Percentiles rank a stretch among this genome's conserved stretches.
Evolutionary conservation across 1,140 invertebrate genomes (phyloP).

Genomic region (Bombus confusus): DNA sequence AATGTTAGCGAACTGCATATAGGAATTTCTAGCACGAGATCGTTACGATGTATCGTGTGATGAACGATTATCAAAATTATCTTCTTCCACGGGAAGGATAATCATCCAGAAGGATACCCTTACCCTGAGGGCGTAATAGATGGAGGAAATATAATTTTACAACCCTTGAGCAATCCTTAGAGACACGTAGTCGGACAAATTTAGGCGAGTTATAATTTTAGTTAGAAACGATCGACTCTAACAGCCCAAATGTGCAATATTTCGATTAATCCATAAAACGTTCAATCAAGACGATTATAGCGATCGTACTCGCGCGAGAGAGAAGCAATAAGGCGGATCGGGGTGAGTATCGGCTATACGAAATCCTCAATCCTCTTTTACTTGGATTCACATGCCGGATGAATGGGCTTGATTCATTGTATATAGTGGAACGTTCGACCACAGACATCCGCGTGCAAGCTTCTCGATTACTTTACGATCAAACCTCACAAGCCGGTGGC

Average conservation of each 20-base stretch:
- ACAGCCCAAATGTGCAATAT: background rate
- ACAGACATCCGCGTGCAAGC: conserved; percentile 1
- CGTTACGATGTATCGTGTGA: background rate
- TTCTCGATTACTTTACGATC: conserved; percentile 39
- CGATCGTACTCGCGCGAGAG: background rate
- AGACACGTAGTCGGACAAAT: background rate
- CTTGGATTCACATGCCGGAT: background rate
- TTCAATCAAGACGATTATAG: background rate
- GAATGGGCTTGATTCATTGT: conserved; percentile 9
- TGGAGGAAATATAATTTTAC: background rate
- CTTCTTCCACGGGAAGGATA: background rate
- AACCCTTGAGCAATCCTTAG: too few relatives aligned
- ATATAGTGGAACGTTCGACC: conserved; percentile 17
- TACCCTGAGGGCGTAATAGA: background rate
- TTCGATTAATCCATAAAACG: background rate
- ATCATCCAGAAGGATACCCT: too few relatives aligned
- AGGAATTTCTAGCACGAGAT: background rate
- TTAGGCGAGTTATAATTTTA: background rate
- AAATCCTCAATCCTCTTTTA: background rate
- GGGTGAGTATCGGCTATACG: background rate
- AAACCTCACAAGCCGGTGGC: background rate
- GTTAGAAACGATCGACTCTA: background rate
- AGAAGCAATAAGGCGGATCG: too few relatives aligned
- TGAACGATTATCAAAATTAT: background rate
- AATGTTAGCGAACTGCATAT: background rate